Evolutionary conservation across 2,113 vertebrate species (phyloP).

Genomic region (Phrynocephalus versicolor): DNA sequence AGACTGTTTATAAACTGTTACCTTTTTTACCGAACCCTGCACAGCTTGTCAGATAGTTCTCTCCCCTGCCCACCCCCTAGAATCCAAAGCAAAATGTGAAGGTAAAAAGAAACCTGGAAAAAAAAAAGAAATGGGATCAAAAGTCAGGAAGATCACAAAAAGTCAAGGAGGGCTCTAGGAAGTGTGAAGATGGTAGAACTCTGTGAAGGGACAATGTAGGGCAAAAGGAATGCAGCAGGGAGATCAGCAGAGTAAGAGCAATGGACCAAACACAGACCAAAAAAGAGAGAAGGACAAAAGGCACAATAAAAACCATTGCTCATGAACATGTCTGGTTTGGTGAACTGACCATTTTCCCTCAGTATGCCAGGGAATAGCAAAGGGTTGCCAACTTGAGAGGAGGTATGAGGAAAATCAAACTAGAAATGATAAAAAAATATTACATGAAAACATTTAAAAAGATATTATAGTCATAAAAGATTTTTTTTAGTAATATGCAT

Average conservation of each 20-base stretch:
- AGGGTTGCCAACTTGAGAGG: not conserved
- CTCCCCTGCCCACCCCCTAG: not conserved
- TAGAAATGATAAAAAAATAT: not conserved
- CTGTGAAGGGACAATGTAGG: not conserved
- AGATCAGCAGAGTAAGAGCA: not conserved
- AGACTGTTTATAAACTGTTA: constrained; percentile 46
- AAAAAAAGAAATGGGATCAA: constrained; percentile 24
- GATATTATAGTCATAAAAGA: no score
- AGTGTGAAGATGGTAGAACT: not conserved
- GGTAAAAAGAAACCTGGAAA: constrained; percentile 39
- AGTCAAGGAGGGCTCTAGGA: not conserved
- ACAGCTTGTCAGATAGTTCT: not conserved
- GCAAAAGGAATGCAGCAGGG: not conserved
- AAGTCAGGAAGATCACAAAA: constrained; percentile 3
- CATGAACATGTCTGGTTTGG: no score
- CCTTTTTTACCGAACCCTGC: constrained; percentile 54
- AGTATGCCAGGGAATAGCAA: not conserved
- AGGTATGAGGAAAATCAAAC: constrained; percentile 23
- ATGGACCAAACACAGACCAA: no score
- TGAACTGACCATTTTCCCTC: no score
- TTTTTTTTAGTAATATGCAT: no score
- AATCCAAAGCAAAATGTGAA: not conserved
- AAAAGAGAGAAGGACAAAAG: not conserved
- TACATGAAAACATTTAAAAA: no score
- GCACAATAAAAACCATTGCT: not conserved